Evolutionary conservation across 2,888 invertebrate genomes (phyloP).

Genomic region (Drosophila austrosaltans): DNA sequence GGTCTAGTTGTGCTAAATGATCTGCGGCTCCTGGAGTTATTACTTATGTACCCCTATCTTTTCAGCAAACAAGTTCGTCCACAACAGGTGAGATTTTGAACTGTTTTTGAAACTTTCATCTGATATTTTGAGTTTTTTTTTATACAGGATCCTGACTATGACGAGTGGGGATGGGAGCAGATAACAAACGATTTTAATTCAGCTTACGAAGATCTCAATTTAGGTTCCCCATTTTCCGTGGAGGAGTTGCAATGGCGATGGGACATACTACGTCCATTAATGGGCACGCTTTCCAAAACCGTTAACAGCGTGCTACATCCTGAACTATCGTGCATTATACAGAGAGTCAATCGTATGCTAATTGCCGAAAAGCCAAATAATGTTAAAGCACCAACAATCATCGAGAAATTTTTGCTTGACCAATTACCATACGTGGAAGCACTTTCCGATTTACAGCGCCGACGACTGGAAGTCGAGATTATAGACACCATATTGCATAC

Average conservation of each 20-base stretch:
- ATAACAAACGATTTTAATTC: slow-evolving; percentile 50
- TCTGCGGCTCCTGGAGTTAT: slow-evolving; percentile 48
- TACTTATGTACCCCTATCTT: slow-evolving; percentile 52
- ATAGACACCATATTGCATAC: slow-evolving; percentile 59
- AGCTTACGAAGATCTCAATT: slow-evolving; percentile 30
- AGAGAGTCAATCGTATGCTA: slow-evolving; percentile 36
- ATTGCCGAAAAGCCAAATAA: neutral
- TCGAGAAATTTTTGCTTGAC: slow-evolving; percentile 36
- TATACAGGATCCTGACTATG: slow-evolving; percentile 47
- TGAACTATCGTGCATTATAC: slow-evolving; percentile 47
- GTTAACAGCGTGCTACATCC: slow-evolving; percentile 51
- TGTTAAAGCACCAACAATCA: neutral
- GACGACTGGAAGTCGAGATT: slow-evolving; percentile 68
- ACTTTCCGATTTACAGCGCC: slow-evolving; percentile 46
- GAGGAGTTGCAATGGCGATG: slow-evolving; percentile 67
- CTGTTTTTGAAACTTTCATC: neutral
- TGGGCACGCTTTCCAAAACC: slow-evolving; percentile 49
- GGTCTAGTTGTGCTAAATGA: slow-evolving; percentile 59
- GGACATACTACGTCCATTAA: slow-evolving; percentile 57
- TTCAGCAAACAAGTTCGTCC: slow-evolving; percentile 12
- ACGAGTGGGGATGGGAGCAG: slow-evolving; percentile 60
- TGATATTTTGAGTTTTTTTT: neutral
- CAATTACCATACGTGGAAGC: slow-evolving; percentile 49
- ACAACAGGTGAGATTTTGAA: neutral
- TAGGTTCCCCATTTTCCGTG: slow-evolving; percentile 47